A percentile compares a stretch with the other conserved stretches of the same genome.
These are phyloP conservation scores for Schizaphis graminum DNA, from an alignment of 2,888 invertebrate species.

Conservation along the genomic window DNA sequence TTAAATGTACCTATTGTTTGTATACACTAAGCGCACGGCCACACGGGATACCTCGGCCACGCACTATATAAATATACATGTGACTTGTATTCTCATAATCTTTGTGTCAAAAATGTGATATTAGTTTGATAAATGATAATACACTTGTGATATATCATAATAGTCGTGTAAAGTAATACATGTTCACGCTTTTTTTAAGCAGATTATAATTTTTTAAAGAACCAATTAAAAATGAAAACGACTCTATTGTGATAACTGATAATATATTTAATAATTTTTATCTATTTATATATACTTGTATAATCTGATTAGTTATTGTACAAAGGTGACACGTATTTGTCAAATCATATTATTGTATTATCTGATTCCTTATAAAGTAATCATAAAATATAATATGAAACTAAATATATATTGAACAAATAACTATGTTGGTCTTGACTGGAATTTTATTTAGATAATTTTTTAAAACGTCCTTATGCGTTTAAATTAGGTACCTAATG, in stretches of 20 bases:
- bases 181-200: background rate
- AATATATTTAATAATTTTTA: background rate
- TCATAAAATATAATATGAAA: background rate
- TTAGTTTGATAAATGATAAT: background rate
- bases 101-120: background rate
- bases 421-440: background rate
- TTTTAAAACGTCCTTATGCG: background rate
- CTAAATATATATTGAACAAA: background rate
- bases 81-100: background rate
- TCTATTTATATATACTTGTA: background rate
- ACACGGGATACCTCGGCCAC: background rate
- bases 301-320: background rate
- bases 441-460: background rate
- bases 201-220: background rate
- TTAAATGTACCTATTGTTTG: background rate
- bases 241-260: background rate
- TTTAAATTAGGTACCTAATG: background rate
- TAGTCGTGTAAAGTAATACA: background rate
- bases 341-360: background rate
- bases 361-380: background rate
- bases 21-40: background rate
- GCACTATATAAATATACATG: background rate
- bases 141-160: background rate
- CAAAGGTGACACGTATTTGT: background rate
- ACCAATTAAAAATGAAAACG: background rate